Evolutionary conservation across 2,888 invertebrate species (phyloP), one percentile per base, ranked within the genome.

Genomic region (Candidula unifasciata): DNA sequence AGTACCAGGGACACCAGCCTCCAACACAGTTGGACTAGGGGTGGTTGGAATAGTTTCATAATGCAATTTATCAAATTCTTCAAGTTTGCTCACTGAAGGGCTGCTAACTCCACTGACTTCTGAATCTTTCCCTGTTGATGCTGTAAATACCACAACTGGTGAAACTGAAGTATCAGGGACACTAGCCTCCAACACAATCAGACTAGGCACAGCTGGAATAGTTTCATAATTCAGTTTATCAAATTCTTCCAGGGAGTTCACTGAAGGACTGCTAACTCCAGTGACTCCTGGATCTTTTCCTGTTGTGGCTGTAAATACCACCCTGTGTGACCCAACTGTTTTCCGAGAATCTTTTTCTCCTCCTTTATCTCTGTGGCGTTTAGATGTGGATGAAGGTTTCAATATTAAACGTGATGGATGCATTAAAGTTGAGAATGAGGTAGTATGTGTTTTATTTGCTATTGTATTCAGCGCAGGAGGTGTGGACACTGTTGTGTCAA

Each of bases 121-220:
- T 54, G 18, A 18, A 30, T 24, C 30, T 13, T 16, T 74, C 54
- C 27, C 33, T 54, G 44, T 30, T 54, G 54, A n/a, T n/a, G n/a
- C n/a, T n/a, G n/a, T n/a, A n/a, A n/a, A n/a, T n/a, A n/a, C n/a
- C 27, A 44, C 8, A 21, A 27, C 68, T 79, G 79, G 33, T 37
- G 66, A 44, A 68, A 37, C 37, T 21, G 79, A 44, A 44, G 79
- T 79, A 30, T 66, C 79, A 44, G 68, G 52, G 44, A 68, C 18
- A 8, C 8, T 52, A 10, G 66, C 66, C 16, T 44, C 66, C 3
- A 57, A 52, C 8, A 44, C 44, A 60, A 35, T 16, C 3, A 60
- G 77, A 78, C 64, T 60, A 24, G 37, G 60, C 37, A 35, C 8
- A 35, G 37, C n/a, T 18, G 37, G 37, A 78, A 18, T 8, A 64